Percentiles rank a stretch among this genome's conserved stretches.
Conservation (phyloP, 2,113 vertebrate species). For the Sebastes schlegelii region DNA sequence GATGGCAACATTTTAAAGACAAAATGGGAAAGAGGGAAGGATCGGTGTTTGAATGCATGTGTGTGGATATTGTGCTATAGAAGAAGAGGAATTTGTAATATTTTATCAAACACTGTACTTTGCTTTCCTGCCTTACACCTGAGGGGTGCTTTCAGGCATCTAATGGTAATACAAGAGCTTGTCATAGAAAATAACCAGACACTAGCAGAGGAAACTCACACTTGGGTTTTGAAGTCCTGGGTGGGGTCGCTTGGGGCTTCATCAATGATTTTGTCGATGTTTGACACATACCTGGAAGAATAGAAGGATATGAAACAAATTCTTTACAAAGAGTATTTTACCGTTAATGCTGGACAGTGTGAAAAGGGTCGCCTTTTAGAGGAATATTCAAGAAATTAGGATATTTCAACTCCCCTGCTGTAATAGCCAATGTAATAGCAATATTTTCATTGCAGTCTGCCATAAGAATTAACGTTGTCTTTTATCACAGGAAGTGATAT, state of each 20-base stretch:
- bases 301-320: not conserved
- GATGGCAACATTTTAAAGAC: not conserved
- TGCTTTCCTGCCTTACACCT: not conserved
- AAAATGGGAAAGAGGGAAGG: not conserved
- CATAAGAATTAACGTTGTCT: not conserved
- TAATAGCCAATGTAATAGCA: not conserved
- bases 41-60: not conserved
- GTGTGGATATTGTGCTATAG: not conserved
- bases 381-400: not conserved
- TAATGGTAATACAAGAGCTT: constrained; percentile 17
- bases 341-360: not conserved
- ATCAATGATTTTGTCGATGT: constrained; percentile 95
- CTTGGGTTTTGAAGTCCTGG: constrained; percentile 99
- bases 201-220: constrained; percentile 86
- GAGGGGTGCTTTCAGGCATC: not conserved
- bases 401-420: not conserved
- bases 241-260: constrained; percentile 94
- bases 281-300: constrained; percentile 91
- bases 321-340: not conserved
- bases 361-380: not conserved
- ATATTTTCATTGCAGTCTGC: not conserved
- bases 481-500: not conserved
- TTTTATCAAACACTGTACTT: not conserved
- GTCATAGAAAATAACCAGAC: not conserved
- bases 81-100: not conserved